Evolutionary conservation across 1,140 invertebrate genomes (phyloP), one percentile per base, ranked within the genome.

Genomic region (Archivesica marissinica): DNA sequence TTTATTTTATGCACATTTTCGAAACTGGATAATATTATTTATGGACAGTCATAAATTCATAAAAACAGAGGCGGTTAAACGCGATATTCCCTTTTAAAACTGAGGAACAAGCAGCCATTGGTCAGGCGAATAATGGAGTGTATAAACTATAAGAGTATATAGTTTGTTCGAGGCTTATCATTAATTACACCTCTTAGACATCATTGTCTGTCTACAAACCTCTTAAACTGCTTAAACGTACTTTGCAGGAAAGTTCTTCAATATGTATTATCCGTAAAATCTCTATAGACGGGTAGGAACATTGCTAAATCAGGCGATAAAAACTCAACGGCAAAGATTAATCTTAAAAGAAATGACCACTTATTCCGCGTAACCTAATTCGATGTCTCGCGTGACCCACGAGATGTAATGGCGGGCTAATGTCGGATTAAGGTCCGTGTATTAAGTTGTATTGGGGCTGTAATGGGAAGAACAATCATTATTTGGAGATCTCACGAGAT

Each of bases 271-370:
- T 79, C 56, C 13, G 28, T 23, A 44, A 64, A 79, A 47, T 54
- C 59, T 79, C 59, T 47, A 79, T 47, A 61, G 76, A 61, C 59
- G 56, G 54, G 28, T 30, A 64, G 61, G n/a, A 52, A 54, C 23
- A 70, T 72, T 59, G 61, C 64, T 70, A 68, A 81, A 72, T 68
- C 78, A 68, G 44, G 47, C 78, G 44, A 52, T 38, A 70, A 52
- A 70, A 68, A 50, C 30, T 81, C 25, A 70, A 68, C 25, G 78
- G 23, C 47, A 35, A 50, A 50, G 61, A 70, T 41, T 59, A 70
- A 81, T 81, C 61, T 39, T 56, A 68, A 72, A 81, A 81, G 78
- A 81, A 81, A 81, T 70, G 78, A 81, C 78, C 78, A 81, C 28
- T 70, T 81, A 81, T 81, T 72, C 28, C 47, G 30, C n/a, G 20